These are phyloP conservation scores for Cossypha niveicapilla DNA, from an alignment of 2,797 vertebrate genomes.

Conservation along the genomic window DNA sequence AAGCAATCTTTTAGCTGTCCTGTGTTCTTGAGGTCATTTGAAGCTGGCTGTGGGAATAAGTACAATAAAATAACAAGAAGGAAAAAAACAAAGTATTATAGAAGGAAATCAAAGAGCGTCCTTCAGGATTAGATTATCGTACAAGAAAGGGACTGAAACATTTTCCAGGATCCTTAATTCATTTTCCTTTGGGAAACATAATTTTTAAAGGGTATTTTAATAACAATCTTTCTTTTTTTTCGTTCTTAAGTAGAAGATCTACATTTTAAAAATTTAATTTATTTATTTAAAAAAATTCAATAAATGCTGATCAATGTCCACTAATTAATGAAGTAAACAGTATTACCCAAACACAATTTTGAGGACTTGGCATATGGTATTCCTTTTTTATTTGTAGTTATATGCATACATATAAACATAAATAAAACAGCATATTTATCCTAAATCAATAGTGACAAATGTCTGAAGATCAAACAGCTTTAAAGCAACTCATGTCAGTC, in stretches of 20 bases:
- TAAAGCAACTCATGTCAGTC: background rate
- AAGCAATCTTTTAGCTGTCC: constrained; percentile 74
- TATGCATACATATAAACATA: background rate
- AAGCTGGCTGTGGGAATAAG: constrained; percentile 69
- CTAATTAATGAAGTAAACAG: background rate
- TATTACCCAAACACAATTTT: background rate
- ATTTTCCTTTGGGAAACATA: constrained; percentile 40
- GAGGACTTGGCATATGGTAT: background rate
- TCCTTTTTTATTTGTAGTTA: background rate
- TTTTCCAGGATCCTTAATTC: constrained; percentile 48
- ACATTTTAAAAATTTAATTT: background rate
- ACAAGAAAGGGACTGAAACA: constrained; percentile 53
- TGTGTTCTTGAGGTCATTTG: constrained; percentile 69
- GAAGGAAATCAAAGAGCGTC: constrained; percentile 43
- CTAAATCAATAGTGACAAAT: background rate
- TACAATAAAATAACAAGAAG: constrained; percentile 65
- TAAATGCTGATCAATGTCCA: background rate
- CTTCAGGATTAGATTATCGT: constrained; percentile 62
- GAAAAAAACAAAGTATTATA: constrained; percentile 48
- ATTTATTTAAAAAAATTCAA: background rate
- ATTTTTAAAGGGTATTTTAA: constrained; percentile 21
- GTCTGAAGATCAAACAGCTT: background rate
- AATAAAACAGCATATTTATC: background rate
- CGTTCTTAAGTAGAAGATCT: background rate
- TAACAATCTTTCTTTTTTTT: background rate